These are phyloP conservation scores for Autographa pulchrina DNA, from an alignment of 2,888 invertebrate genomes.

Conservation along the genomic window DNA sequence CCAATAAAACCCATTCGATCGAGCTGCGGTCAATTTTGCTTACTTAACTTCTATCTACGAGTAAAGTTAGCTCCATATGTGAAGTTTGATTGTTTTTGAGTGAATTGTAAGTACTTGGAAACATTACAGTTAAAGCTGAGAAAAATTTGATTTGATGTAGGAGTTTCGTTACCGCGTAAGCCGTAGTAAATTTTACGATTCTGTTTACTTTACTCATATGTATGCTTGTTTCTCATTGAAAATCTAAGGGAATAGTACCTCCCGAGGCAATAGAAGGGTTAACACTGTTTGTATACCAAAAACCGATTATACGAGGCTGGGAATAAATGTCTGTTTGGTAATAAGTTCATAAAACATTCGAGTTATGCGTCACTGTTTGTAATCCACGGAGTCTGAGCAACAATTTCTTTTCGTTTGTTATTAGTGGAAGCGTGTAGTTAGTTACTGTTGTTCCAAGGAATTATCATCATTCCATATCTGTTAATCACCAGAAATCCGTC, in stretches of 20 bases:
- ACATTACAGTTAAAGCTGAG: conserved; percentile 60
- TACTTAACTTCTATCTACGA: conserved; percentile 32
- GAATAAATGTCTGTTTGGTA: conserved; percentile 73
- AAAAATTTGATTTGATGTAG: conserved; percentile 77
- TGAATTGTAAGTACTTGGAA: neutral
- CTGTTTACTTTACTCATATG: conserved; percentile 82
- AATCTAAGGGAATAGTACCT: conserved; percentile 77
- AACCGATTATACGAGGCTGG: conserved; percentile 75
- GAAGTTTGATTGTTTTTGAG: conserved; percentile 19
- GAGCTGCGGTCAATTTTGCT: conserved; percentile 43
- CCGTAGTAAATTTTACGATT: conserved; percentile 83
- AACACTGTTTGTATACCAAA: conserved; percentile 79
- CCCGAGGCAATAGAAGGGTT: conserved; percentile 78
- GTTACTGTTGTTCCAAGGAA: conserved; percentile 33
- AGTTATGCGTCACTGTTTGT: conserved; percentile 59
- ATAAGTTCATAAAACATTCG: conserved; percentile 75
- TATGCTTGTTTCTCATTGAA: conserved; percentile 84
- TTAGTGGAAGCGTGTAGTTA: conserved; percentile 24
- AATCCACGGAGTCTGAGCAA: conserved; percentile 56
- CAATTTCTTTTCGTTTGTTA: conserved; percentile 55
- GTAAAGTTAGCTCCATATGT: conserved; percentile 27
- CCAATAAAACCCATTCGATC: conserved; percentile 71
- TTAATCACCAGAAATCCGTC: conserved; percentile 44
- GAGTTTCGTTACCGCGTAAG: conserved; percentile 75
- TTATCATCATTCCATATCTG: conserved; percentile 49